Evolutionary conservation across 2,113 vertebrate species (phyloP), one percentile per base, ranked within the genome.

Genomic region (Micronycteris hirsuta): DNA sequence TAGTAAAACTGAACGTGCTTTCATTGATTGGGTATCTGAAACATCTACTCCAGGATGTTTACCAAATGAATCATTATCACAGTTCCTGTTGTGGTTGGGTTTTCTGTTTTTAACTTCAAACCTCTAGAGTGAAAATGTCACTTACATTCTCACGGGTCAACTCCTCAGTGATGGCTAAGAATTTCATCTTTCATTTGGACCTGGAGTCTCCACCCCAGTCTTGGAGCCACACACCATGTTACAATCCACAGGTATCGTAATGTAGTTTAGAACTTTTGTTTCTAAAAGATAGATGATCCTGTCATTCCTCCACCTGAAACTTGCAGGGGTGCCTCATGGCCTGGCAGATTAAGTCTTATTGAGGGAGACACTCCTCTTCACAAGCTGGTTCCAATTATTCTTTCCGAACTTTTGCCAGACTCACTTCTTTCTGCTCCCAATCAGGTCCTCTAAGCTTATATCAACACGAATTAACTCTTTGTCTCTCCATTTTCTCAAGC

Each of bases 51-150:
- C 63, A 92, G 70, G 86, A 92, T 95, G 84, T 93, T 94, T 94
- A 96, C 33, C 84, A 92, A 89, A 91, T 82, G 96, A 93, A 63
- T 97, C 95, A 94, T 80, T 86, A 84, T 81, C 36, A 20, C 9
- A 65, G 68, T 94, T 96, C 52, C 92, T 73, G 80, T 38, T 81
- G 65, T 87, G 83, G 95, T 92, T 95, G 24, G 95, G 52, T 76
- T 89, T 91, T 96, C 92, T 94, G 70, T 93, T 96, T 95, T 96
- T 96, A 95, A 94, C 95, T 88, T 94, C 91, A 97, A 77, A 41
- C 13, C 68, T 38, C 31, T 93, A 52, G 58, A 85, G 86, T 85
- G 31, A 93, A 94, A 92, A 85, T 90, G 52, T 84, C 36, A 45
- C 74, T 91, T 88, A 36, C 15, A 52, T 87, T 95, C 65, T 80